A percentile compares a stretch with the other conserved stretches of the same genome.
Evolutionary conservation across 2,888 invertebrate genomes (phyloP).

Genomic region (Sinotaia quadrata): DNA sequence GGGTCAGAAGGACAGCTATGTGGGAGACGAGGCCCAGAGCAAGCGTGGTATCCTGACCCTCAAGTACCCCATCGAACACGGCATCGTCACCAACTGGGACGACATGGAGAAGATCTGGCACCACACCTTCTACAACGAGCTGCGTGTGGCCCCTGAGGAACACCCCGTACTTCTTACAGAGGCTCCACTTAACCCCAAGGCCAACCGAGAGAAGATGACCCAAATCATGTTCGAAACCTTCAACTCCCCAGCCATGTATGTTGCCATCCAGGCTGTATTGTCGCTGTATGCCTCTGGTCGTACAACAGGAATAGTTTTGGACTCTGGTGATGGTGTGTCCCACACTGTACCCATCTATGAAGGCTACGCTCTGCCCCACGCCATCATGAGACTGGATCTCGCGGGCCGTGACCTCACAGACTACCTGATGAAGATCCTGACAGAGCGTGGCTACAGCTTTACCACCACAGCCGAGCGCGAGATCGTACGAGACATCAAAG

Average conservation of each 20-base stretch:
- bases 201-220: slow-evolving; percentile 96
- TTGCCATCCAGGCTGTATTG: slow-evolving; percentile 93
- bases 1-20: slow-evolving; percentile 37
- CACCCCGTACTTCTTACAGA: slow-evolving; percentile 92
- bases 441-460: slow-evolving; percentile 69
- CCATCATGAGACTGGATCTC: slow-evolving; percentile 55
- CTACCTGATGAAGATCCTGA: slow-evolving; percentile 75
- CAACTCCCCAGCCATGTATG: slow-evolving; percentile 87
- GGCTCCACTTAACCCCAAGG: slow-evolving; percentile 88
- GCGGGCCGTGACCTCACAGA: slow-evolving; percentile 61
- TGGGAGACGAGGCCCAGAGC: slow-evolving; percentile 37
- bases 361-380: slow-evolving; percentile 60
- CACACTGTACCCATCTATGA: slow-evolving; percentile 86
- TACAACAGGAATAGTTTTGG: slow-evolving; percentile 93
- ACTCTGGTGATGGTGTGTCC: slow-evolving; percentile 95
- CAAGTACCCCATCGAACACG: slow-evolving; percentile 62
- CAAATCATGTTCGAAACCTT: slow-evolving; percentile 75
- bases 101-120: slow-evolving; percentile 65
- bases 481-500: slow-evolving; percentile 94
- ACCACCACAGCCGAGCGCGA: slow-evolving; percentile 86
- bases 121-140: slow-evolving; percentile 77
- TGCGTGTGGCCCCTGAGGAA: slow-evolving; percentile 91
- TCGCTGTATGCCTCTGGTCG: slow-evolving; percentile 94
- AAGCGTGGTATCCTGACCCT: slow-evolving; percentile 38
- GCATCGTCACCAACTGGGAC: slow-evolving; percentile 67